Evolutionary conservation across 2,113 vertebrate genomes (phyloP).

Genomic region (Illadopsis cleaveri): DNA sequence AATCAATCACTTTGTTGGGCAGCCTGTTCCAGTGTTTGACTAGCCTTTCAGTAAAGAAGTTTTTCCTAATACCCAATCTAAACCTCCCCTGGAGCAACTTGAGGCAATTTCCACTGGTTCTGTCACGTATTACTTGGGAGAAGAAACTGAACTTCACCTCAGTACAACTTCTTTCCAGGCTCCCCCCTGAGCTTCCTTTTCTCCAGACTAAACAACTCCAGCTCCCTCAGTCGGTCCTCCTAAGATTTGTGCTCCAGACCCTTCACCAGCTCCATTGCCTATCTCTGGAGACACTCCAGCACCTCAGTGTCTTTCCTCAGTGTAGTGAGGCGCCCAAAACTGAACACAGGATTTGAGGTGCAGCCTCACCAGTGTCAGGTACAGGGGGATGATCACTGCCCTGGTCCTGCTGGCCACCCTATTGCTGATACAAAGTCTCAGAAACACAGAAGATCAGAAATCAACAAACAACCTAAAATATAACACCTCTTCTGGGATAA

Average conservation of each 20-base stretch:
- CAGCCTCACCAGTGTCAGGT: fast-evolving
- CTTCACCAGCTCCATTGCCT: fast-evolving
- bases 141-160: background rate
- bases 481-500: background rate
- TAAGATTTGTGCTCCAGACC: background rate
- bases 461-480: background rate
- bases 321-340: background rate
- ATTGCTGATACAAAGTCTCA: background rate
- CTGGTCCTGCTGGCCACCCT: background rate
- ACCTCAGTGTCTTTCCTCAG: background rate
- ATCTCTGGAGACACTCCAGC: background rate
- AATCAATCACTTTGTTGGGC: too few relatives aligned
- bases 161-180: background rate
- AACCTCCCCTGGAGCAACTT: background rate
- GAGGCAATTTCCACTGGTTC: background rate
- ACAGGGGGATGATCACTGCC: background rate
- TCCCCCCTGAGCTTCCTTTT: background rate
- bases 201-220: too few relatives aligned
- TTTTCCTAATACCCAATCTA: background rate
- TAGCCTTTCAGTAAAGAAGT: background rate
- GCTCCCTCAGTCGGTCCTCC: fast-evolving
- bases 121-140: fast-evolving
- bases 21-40: background rate
- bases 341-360: background rate
- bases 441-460: background rate